Base-by-base conservation (phyloP, 1,140 invertebrate species). In the Cyclina sinensis region DNA sequence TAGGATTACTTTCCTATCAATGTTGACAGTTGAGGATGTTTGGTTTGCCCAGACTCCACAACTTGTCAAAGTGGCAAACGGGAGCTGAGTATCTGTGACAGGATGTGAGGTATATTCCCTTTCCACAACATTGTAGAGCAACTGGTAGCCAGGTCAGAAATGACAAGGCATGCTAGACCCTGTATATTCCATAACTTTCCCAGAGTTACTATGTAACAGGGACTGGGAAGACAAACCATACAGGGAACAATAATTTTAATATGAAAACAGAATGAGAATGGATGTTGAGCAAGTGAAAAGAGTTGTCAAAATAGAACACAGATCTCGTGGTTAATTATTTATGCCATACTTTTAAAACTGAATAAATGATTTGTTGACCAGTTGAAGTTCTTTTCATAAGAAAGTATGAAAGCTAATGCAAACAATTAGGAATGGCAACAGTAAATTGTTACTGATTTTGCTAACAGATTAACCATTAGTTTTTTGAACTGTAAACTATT, bases 151-250 rank as follows among this genome's bases (percentile, higher is more conserved):
- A 54, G 62, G 32, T n/a, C n/a, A 73, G 68, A 12, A 68, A 51
- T 59, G 54, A n/a, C 32, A 32, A n/a, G 46, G 76, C 48, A n/a
- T 16, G 85, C 85, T 87, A 79, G 85, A 79, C 59, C n/a, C 85
- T 87, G 85, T 87, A 87, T 87, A 87, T 87, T 87, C 85, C 85
- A 87, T 78, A 79, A 87, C 85, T 70, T 87, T 87, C 85, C 74
- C 59, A 87, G 51, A 87, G 85, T 78, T 70, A 46, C 85, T 87
- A 43, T 78, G 73, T 68, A 70, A 65, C 85, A 35, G 32, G 48
- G 85, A 87, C 80, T 83, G 80, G 80, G 85, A 59, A 87, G 85
- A 87, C n/a, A 79, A 87, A 62, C 85, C 85, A 87, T 87, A 87
- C 74, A 87, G 85, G 76, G 76, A 80, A 87, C 85, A 87, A 7